Conservation (phyloP, 2,113 vertebrate species). For the Halichoerus grypus region DNA sequence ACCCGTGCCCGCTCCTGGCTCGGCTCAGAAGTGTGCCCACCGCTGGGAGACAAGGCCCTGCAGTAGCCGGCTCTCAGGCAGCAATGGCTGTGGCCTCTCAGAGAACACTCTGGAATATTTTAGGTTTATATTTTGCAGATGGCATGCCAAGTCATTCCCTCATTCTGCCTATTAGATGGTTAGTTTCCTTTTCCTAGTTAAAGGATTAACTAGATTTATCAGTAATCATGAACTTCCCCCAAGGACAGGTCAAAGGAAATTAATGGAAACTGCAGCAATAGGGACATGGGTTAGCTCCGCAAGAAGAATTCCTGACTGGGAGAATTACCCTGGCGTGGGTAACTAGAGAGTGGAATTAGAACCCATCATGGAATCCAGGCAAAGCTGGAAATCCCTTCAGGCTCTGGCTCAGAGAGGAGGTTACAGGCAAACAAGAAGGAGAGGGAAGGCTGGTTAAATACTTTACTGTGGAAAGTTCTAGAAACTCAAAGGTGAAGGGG, state of each 20-base stretch:
- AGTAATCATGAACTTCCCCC: conserved; percentile 77
- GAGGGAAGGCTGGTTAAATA: neutral
- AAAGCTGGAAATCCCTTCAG: conserved; percentile 19
- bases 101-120: conserved; percentile 79
- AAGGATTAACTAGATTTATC: conserved; percentile 83
- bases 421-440: neutral
- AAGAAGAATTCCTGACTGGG: conserved; percentile 40
- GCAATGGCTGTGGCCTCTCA: conserved; percentile 73
- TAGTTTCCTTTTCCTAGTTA: conserved; percentile 82
- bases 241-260: conserved; percentile 81
- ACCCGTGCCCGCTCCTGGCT: neutral
- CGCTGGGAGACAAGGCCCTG: neutral
- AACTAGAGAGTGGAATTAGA: neutral
- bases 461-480: neutral
- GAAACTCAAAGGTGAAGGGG: neutral
- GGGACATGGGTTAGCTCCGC: conserved; percentile 9
- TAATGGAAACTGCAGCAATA: conserved; percentile 72
- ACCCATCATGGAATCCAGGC: neutral
- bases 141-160: conserved; percentile 75
- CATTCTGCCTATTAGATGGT: conserved; percentile 79
- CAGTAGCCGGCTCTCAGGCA: conserved; percentile 46
- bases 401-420: neutral
- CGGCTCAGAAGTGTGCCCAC: neutral
- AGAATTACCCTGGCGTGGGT: conserved; percentile 48
- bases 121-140: conserved; percentile 77